Evolutionary conservation across 2,113 vertebrate genomes (phyloP).

Genomic region (Heterochromis multidens): DNA sequence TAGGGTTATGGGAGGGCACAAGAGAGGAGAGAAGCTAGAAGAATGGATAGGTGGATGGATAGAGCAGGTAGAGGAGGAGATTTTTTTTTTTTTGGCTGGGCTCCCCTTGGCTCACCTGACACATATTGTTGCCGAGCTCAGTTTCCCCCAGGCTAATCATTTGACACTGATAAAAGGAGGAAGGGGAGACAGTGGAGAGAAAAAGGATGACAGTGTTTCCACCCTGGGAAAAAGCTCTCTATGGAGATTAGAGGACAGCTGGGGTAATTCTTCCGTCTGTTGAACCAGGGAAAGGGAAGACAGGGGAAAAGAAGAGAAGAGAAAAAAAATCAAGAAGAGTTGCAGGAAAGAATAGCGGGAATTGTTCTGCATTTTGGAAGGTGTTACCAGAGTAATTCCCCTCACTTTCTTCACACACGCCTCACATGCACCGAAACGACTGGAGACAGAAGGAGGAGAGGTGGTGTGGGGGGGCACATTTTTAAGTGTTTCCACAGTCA

Average conservation of each 20-base stretch:
- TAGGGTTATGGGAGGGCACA: constrained; percentile 7
- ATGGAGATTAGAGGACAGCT: constrained; percentile 49
- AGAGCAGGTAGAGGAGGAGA: constrained; percentile 4
- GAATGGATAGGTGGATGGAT: neutral
- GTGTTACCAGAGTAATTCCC: neutral
- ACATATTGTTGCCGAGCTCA: constrained; percentile 36
- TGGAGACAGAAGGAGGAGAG: neutral
- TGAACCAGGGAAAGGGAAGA: constrained; percentile 15
- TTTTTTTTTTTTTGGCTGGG: constrained; percentile 19
- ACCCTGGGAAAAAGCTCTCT: constrained; percentile 58
- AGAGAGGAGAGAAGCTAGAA: neutral
- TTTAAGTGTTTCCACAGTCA: constrained; percentile 22
- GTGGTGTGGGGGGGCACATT: neutral
- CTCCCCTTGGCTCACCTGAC: constrained; percentile 36
- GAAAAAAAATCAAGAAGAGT: neutral
- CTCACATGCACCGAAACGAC: neutral
- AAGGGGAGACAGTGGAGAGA: constrained; percentile 22
- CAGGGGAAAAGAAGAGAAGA: neutral
- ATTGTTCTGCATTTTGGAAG: constrained; percentile 9
- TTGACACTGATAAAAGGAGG: constrained; percentile 64
- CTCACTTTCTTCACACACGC: neutral
- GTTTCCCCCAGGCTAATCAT: constrained; percentile 62
- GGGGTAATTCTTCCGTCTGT: constrained; percentile 50
- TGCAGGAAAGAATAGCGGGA: neutral
- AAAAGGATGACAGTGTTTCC: constrained; percentile 64